phyloP scores from a whole-genome alignment of 1,140 invertebrate species.

The Achatina immaculata region DNA sequence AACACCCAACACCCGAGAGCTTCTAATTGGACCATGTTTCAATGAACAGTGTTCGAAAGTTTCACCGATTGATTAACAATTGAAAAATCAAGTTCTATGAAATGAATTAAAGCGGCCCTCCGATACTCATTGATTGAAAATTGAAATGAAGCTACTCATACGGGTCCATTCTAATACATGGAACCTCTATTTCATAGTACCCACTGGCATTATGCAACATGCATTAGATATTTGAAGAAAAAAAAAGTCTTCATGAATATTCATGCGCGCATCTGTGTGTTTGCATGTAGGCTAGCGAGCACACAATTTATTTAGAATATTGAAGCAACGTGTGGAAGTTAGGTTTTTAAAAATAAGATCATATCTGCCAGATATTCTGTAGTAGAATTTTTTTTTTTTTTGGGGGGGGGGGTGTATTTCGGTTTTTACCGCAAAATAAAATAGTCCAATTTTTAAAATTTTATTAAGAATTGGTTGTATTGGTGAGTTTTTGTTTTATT shows the following conservation, averaged over 20 bases:
- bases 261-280: not conserved
- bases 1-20: constrained; percentile 1
- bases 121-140: not conserved
- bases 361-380: too few species aligned
- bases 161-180: not conserved
- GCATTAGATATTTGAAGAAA: not conserved
- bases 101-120: not conserved
- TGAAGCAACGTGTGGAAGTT: too few species aligned
- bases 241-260: not conserved
- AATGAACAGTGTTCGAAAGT: constrained; percentile 10
- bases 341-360: too few species aligned
- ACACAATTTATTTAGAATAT: too few species aligned
- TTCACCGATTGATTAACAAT: constrained; percentile 14
- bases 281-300: not conserved
- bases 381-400: too few species aligned
- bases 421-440: too few species aligned
- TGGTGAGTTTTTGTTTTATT: too few species aligned
- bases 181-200: not conserved
- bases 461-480: too few species aligned
- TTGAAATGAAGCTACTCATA: constrained; percentile 1
- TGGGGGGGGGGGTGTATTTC: too few species aligned
- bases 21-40: constrained; percentile 2
- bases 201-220: not conserved
- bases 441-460: too few species aligned
- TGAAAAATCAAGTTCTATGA: constrained; percentile 1